A percentile compares a stretch with the other conserved stretches of the same genome.
These are phyloP conservation scores for Montipora capitata DNA, from an alignment of 92 coral and sea anemone genomes.

Conservation along the genomic window DNA sequence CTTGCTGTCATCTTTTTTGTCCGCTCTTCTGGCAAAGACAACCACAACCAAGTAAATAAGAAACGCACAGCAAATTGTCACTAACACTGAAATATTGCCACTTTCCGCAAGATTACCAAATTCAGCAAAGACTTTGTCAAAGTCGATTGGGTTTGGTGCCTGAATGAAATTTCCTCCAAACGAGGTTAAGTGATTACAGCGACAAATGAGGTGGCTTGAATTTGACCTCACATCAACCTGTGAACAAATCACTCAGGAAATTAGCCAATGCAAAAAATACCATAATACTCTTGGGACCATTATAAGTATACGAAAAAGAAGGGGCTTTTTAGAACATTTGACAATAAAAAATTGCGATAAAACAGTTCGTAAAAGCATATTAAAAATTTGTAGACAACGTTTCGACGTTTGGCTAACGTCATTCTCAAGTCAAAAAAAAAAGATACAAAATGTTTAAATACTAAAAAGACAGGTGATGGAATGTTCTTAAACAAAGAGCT, in stretches of 20 bases:
- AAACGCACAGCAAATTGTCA: slow-evolving; percentile 31
- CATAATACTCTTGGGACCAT: not conserved
- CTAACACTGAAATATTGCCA: slow-evolving; percentile 58
- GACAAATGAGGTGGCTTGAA: slow-evolving; percentile 28
- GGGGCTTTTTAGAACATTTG: too few relatives aligned
- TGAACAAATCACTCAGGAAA: not conserved
- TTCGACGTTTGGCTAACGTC: too few relatives aligned
- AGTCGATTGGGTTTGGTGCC: slow-evolving; percentile 67
- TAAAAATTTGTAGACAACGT: too few relatives aligned
- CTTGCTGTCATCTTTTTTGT: slow-evolving; percentile 43
- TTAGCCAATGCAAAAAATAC: not conserved
- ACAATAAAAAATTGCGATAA: too few relatives aligned
- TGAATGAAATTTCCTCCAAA: slow-evolving; percentile 54
- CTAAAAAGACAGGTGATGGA: too few relatives aligned
- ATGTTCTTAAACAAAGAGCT: too few relatives aligned
- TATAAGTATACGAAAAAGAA: too few relatives aligned
- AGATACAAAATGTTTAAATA: too few relatives aligned
- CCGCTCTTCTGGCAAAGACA: slow-evolving; percentile 52
- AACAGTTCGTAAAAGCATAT: too few relatives aligned
- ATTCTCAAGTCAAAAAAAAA: too few relatives aligned
- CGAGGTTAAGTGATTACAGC: slow-evolving; percentile 46
- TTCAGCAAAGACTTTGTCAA: slow-evolving; percentile 52
- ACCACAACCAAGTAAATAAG: slow-evolving; percentile 38
- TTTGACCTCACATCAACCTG: slow-evolving; percentile 44
- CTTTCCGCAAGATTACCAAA: slow-evolving; percentile 23